These are phyloP conservation scores for Channa maculata DNA, from an alignment of 2,113 vertebrate species.

Conservation along the genomic window DNA sequence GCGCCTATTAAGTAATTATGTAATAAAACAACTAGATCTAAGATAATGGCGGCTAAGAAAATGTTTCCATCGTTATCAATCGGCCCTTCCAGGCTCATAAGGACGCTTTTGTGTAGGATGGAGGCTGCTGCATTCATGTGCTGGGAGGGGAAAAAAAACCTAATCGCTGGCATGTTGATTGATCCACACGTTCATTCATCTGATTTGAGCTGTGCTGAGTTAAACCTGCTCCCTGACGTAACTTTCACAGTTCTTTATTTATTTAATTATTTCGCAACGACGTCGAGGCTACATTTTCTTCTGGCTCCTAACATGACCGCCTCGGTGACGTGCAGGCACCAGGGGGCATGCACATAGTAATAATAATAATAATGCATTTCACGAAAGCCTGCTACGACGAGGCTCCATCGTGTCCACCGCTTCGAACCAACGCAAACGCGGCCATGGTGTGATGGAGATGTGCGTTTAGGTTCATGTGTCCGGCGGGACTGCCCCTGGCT, in stretches of 20 bases:
- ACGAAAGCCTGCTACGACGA: conserved; percentile 71
- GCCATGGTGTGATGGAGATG: conserved; percentile 61
- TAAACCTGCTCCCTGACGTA: conserved; percentile 82
- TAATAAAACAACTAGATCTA: not conserved
- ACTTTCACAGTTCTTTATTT: conserved; percentile 51
- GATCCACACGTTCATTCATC: conserved; percentile 64
- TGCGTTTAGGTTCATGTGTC: conserved; percentile 74
- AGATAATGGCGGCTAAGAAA: not conserved
- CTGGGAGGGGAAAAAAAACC: not conserved
- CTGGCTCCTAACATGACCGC: conserved; percentile 64
- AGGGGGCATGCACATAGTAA: conserved; percentile 84
- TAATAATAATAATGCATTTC: conserved; percentile 75
- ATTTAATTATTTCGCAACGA: conserved; percentile 50
- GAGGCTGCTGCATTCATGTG: not conserved
- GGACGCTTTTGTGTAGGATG: not conserved
- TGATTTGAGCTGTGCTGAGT: conserved; percentile 42
- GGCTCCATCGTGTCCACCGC: conserved; percentile 63
- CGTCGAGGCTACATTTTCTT: conserved; percentile 72
- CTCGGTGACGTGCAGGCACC: conserved; percentile 83
- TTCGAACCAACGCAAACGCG: conserved; percentile 53
- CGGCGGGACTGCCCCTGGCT: conserved; percentile 79
- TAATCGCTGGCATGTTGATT: not conserved
- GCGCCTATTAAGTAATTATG: not conserved
- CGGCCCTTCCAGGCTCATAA: not conserved
- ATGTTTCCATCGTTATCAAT: not conserved